These are phyloP conservation scores for Emydura subglobosa DNA, from an alignment of 2,113 vertebrate species.

Conservation along the genomic window DNA sequence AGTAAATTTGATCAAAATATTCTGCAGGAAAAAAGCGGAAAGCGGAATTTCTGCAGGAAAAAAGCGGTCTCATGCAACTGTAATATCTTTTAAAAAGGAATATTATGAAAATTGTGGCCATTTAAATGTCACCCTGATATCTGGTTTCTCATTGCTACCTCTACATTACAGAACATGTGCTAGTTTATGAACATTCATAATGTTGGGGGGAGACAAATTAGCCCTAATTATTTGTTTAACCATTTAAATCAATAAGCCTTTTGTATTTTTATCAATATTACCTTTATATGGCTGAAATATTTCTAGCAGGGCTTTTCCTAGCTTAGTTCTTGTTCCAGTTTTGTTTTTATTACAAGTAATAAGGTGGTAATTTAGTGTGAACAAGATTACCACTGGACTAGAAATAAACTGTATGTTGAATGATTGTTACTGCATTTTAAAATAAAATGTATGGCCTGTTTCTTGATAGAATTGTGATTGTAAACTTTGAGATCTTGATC, in stretches of 20 bases:
- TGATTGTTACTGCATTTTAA: not conserved
- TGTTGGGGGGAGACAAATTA: not conserved
- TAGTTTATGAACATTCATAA: not conserved
- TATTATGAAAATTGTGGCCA: not conserved
- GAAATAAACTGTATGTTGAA: conserved; percentile 18
- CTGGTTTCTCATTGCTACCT: not conserved
- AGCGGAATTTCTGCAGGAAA: no score
- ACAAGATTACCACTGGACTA: not conserved
- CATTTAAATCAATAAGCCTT: not conserved
- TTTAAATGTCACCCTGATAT: not conserved
- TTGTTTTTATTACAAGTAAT: not conserved
- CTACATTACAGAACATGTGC: not conserved
- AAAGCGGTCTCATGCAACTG: not conserved
- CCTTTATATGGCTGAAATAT: conserved; percentile 15
- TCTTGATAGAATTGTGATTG: not conserved
- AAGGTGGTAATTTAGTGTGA: not conserved
- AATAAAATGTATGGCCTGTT: conserved; percentile 23
- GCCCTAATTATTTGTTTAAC: not conserved
- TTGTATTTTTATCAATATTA: conserved; percentile 41
- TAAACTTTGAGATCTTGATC: not conserved
- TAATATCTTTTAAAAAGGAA: not conserved
- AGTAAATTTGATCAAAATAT: not conserved
- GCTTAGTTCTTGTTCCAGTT: no score
- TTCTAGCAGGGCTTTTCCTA: not conserved
- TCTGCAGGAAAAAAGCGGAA: not conserved